Conservation (phyloP, 2,888 invertebrate genomes). For the Siphonodentalium dalli region DNA sequence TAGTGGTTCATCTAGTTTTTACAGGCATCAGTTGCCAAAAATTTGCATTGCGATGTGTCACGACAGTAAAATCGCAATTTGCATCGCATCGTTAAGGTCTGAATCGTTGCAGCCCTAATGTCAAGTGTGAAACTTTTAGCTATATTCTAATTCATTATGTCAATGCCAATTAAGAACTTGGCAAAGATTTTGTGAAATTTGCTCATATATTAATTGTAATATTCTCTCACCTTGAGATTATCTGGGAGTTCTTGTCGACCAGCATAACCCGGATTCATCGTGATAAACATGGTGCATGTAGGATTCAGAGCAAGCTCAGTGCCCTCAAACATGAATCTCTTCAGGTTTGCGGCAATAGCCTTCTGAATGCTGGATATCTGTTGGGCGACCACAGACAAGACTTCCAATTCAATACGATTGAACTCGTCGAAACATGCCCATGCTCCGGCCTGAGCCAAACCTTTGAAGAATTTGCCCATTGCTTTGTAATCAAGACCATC, state of each 20-base stretch:
- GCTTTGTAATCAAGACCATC: conserved; percentile 93
- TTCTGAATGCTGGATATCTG: conserved; percentile 91
- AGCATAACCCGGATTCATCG: conserved; percentile 68
- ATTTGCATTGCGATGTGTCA: no score
- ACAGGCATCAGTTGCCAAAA: no score
- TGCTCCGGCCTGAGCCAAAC: conserved; percentile 80
- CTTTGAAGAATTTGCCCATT: conserved; percentile 95
- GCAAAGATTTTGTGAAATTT: background rate
- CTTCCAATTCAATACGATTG: conserved; percentile 90
- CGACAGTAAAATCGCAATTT: no score
- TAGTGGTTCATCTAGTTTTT: no score
- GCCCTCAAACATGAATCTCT: conserved; percentile 76
- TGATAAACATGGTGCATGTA: conserved; percentile 66
- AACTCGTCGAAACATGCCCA: conserved; percentile 97
- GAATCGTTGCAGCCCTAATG: no score
- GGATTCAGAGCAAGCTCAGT: conserved; percentile 64
- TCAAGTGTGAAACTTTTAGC: no score
- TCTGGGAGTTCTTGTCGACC: conserved; percentile 66
- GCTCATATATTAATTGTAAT: background rate
- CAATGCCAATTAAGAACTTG: background rate
- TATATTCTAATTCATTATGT: no score
- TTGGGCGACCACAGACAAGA: conserved; percentile 91
- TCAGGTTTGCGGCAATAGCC: conserved; percentile 80
- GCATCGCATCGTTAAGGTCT: no score
- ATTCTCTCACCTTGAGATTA: conserved; percentile 59